These are phyloP conservation scores for Hypsibius dujardini DNA, from an alignment of 1,140 invertebrate species.

Conservation along the genomic window DNA sequence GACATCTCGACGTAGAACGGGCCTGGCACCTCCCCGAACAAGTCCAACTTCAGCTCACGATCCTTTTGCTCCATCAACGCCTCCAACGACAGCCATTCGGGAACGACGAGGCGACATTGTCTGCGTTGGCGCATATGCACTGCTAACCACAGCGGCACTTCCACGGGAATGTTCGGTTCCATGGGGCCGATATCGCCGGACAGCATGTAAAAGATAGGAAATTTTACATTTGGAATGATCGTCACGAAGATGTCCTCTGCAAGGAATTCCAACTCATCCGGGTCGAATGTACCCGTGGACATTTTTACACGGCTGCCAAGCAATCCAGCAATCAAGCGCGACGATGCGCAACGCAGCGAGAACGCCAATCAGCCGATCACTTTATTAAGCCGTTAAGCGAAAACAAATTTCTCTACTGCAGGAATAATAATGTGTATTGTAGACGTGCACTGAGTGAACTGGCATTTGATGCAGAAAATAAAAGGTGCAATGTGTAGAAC, in stretches of 20 bases:
- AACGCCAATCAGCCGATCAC: too few relatives aligned
- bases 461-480: too few relatives aligned
- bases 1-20: constrained; percentile 78
- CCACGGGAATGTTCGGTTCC: constrained; percentile 52
- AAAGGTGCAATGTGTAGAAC: too few relatives aligned
- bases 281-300: constrained; percentile 5
- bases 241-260: constrained; percentile 65
- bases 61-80: constrained; percentile 59
- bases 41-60: constrained; percentile 44
- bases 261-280: constrained; percentile 50
- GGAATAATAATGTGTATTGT: too few relatives aligned
- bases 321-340: too few relatives aligned
- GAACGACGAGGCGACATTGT: constrained; percentile 71
- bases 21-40: constrained; percentile 75
- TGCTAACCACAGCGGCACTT: constrained; percentile 81
- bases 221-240: constrained; percentile 57
- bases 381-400: too few relatives aligned
- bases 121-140: constrained; percentile 73
- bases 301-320: background rate
- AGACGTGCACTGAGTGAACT: background rate
- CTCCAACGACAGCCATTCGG: constrained; percentile 82
- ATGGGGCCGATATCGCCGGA: constrained; percentile 54
- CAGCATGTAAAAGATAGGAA: constrained; percentile 44
- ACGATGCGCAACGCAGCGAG: too few relatives aligned
- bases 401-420: too few relatives aligned